Conservation (phyloP, 2,888 invertebrate species). For the Molorchus minor region DNA sequence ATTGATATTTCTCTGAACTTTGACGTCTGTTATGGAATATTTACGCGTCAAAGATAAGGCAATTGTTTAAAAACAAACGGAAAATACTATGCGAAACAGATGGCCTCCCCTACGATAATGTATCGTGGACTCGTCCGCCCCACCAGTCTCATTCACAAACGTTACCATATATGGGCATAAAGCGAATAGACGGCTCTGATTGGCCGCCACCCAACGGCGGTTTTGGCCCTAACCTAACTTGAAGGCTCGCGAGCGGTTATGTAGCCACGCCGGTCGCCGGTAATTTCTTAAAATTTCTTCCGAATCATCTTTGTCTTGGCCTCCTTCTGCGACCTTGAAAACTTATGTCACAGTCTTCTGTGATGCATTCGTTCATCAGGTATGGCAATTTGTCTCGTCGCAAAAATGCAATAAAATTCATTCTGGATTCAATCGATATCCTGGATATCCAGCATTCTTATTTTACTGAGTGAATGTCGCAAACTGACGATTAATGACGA, state of each 20-base stretch:
- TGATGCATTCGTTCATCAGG: conserved; percentile 32
- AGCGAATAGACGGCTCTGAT: conserved; percentile 72
- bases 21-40: conserved; percentile 37
- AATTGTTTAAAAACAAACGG: conserved; percentile 41
- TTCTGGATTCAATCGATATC: too few species aligned
- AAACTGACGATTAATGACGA: too few species aligned
- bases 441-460: too few species aligned
- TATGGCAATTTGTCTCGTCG: conserved; percentile 13
- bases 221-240: conserved; percentile 59
- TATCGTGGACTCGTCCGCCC: conserved; percentile 62
- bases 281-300: conserved; percentile 35
- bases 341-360: conserved; percentile 52
- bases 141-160: conserved; percentile 70
- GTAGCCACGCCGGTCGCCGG: conserved; percentile 50
- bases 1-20: conserved; percentile 27
- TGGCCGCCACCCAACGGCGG: conserved; percentile 63
- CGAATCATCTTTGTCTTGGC: conserved; percentile 53
- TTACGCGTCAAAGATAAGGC: conserved; percentile 36
- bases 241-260: conserved; percentile 49
- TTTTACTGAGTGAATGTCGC: too few species aligned
- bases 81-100: conserved; percentile 33
- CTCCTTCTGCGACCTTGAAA: conserved; percentile 58
- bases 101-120: conserved; percentile 52
- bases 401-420: too few species aligned
- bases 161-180: conserved; percentile 86